phyloP scores from a whole-genome alignment of 2,113 vertebrate genomes.

The Grus americana region DNA sequence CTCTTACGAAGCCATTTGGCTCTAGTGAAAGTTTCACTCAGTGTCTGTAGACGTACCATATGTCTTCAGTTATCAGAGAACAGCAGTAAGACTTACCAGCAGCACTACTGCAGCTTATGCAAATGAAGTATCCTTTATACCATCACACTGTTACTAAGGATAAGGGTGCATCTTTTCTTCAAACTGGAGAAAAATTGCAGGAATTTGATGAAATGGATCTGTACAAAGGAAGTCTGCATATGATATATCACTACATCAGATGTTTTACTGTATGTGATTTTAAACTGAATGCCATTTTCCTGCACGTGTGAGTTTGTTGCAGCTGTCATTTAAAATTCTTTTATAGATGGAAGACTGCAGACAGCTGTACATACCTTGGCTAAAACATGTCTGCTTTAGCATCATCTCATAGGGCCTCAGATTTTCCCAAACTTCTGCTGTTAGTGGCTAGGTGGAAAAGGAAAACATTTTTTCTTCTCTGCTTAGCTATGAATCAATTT shows the following conservation, averaged over 20 bases:
- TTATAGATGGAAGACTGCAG: not conserved
- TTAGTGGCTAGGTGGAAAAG: not conserved
- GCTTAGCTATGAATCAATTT: not conserved
- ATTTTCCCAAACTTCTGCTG: not conserved
- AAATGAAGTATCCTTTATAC: not conserved
- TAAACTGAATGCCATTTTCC: not conserved
- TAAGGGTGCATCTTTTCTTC: not conserved
- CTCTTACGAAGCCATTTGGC: not conserved
- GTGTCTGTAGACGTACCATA: not conserved
- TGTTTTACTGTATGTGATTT: not conserved
- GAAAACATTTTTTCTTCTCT: not conserved
- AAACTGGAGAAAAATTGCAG: not conserved
- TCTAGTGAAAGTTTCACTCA: not conserved
- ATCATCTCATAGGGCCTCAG: not conserved
- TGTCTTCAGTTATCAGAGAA: not conserved
- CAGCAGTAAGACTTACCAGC: not conserved
- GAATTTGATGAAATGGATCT: not conserved
- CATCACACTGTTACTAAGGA: not conserved
- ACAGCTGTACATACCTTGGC: not conserved
- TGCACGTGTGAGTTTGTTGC: not conserved
- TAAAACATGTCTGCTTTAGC: not conserved
- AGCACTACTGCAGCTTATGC: not conserved
- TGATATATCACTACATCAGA: not conserved
- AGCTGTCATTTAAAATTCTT: not conserved
- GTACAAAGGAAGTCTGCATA: not conserved